Evolutionary conservation across 2,888 invertebrate genomes (phyloP), one percentile per base, ranked within the genome.

Genomic region (Dichetophora obliterata): DNA sequence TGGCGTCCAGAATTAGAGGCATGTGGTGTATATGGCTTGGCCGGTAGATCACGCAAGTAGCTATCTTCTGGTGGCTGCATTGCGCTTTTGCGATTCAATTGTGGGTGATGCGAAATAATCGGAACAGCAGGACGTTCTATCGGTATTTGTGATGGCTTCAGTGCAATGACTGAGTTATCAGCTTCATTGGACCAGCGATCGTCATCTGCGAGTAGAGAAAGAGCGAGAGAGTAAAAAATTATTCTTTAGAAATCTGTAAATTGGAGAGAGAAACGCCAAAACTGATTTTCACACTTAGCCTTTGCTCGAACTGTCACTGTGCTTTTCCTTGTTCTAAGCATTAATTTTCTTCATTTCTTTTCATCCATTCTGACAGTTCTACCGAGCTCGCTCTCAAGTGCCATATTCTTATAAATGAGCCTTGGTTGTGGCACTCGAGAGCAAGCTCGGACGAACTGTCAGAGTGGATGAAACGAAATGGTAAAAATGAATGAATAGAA

Each of bases 161-260:
- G 79, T 3, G 88, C 88, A 70, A 88, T 88, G 34, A 88, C 88
- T 73, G 89, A 88, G 77, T 88, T 89, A 76, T 89, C 89, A 70
- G 88, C 88, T 82, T 89, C 89, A 70, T 89, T 89, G 27, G 87
- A 86, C 89, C 89, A 89, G 82, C 88, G 89, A 63, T 89, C 89
- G 48, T 89, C 89, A 78, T 89, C 89, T 89, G 80, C 34, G 75
- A 69, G 57, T 6, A 66, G 14, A 59, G 1, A 31, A 5, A 69
- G 4, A 14, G 9, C 2, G 11, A 31, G n/a, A 69, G 6, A 2
- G n/a, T n/a, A n/a, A n/a, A n/a, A n/a, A n/a, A n/a, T n/a, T 19
- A 1, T 54, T 3, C 5, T 31, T 31, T 31, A 31, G n/a, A 69
- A 3, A 2, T 8, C 2, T 54, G 34, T 8, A 43, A 75, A 31